These are phyloP conservation scores for Echinarachnius parma DNA, from an alignment of 53 echinoderm and acorn worm genomes.

Conservation along the genomic window DNA sequence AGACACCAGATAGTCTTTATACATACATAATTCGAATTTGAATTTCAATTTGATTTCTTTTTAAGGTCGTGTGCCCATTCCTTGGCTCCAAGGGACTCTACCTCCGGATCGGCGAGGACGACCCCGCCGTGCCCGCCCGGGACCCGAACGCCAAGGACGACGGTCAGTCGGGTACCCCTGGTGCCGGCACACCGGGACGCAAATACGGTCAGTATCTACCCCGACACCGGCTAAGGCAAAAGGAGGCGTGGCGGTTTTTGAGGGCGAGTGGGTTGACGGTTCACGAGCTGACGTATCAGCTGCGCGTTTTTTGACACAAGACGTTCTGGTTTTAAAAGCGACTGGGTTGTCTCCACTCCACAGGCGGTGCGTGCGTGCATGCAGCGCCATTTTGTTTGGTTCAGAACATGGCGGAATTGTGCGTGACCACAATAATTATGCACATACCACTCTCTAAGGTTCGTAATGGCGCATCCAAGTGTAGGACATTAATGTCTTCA, in stretches of 20 bases:
- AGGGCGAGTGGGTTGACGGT: background rate
- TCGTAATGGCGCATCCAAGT: too few species aligned
- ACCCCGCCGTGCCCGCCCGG: conserved; percentile 67
- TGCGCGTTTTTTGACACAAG: background rate
- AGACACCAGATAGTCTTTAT: too few species aligned
- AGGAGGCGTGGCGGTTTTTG: conserved; percentile 7
- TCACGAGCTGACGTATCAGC: background rate
- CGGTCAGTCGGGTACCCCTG: conserved; percentile 14
- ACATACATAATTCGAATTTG: too few species aligned
- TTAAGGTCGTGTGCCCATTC: conserved; percentile 91
- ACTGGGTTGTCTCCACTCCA: too few species aligned
- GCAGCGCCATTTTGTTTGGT: too few species aligned
- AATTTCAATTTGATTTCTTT: too few species aligned
- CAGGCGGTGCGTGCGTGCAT: too few species aligned
- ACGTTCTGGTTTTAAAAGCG: too few species aligned
- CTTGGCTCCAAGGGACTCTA: conserved; percentile 86
- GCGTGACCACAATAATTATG: too few species aligned
- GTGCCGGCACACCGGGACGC: background rate
- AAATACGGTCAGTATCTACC: conserved; percentile 45
- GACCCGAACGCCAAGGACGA: conserved; percentile 48
- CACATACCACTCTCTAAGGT: too few species aligned
- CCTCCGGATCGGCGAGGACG: conserved; percentile 65
- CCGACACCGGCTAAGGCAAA: conserved; percentile 11
- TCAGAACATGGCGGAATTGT: too few species aligned
- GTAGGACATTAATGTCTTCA: too few species aligned